Percentiles rank a stretch among this genome's conserved stretches.
phyloP scores from a whole-genome alignment of 1,140 invertebrate species.

The Papilio polyxenes region DNA sequence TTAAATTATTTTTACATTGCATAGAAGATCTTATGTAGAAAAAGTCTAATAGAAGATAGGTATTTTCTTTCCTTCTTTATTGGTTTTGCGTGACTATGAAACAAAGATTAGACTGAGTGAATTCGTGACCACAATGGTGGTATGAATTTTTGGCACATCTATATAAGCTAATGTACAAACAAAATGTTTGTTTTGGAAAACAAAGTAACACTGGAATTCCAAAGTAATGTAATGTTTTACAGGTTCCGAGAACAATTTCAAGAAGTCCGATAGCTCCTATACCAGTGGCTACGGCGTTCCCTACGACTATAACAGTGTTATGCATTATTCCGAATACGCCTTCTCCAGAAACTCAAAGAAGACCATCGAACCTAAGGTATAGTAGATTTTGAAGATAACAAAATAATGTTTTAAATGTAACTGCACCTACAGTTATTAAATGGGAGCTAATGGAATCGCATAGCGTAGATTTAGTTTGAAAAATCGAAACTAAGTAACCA shows the following conservation, averaged over 20 bases:
- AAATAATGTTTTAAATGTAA: neutral
- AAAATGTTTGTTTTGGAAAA: no score
- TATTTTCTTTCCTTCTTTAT: no score
- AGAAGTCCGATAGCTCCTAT: conserved; percentile 81
- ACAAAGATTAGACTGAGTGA: no score
- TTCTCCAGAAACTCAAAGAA: conserved; percentile 88
- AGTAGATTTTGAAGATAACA: neutral
- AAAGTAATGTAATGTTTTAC: conserved; percentile 33
- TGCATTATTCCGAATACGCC: conserved; percentile 90
- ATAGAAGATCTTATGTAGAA: neutral
- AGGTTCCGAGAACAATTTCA: conserved; percentile 86
- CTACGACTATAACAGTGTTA: conserved; percentile 91
- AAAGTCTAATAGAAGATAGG: no score
- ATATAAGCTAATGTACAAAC: no score
- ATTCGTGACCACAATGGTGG: no score
- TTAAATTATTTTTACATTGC: neutral
- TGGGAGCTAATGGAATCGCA: no score
- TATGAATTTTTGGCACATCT: no score
- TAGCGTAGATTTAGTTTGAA: no score
- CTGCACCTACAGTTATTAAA: no score
- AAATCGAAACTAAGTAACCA: no score
- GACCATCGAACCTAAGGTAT: conserved; percentile 86
- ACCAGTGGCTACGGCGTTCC: conserved; percentile 84
- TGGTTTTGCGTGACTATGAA: no score
- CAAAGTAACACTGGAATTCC: neutral